phyloP scores from a whole-genome alignment of 2,113 vertebrate species.

The Pagrus major region DNA sequence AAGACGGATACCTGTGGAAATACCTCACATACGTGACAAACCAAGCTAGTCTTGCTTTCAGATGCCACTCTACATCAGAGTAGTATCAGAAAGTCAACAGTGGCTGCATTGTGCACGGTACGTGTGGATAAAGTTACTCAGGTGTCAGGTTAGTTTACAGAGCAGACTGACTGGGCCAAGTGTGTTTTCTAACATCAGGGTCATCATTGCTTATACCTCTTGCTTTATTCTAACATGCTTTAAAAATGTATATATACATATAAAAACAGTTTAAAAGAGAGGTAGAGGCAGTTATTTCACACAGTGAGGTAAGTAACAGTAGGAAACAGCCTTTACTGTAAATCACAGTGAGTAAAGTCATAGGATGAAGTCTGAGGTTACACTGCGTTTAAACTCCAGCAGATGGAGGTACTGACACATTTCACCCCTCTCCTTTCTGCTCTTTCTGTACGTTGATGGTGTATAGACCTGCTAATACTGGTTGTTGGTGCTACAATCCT shows the following conservation, averaged over 20 bases:
- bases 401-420: slow-evolving; percentile 57
- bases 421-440: not conserved
- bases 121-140: not conserved
- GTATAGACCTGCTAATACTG: too few species aligned
- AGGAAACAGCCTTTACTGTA: slow-evolving; percentile 3
- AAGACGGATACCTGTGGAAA: slow-evolving; percentile 60
- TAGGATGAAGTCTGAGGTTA: not conserved
- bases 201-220: not conserved
- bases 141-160: not conserved
- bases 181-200: too few species aligned
- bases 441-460: not conserved
- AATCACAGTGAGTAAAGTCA: not conserved
- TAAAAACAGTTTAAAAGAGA: not conserved
- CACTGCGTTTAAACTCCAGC: slow-evolving; percentile 53
- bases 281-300: not conserved
- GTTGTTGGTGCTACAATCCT: too few species aligned
- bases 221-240: not conserved
- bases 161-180: not conserved
- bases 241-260: not conserved
- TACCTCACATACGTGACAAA: slow-evolving; percentile 41
- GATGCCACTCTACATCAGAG: not conserved
- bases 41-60: not conserved
- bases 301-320: not conserved
- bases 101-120: not conserved
- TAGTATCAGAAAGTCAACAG: not conserved